Conservation (phyloP, 2,888 invertebrate genomes). For the Chloroclystis v-ata region DNA sequence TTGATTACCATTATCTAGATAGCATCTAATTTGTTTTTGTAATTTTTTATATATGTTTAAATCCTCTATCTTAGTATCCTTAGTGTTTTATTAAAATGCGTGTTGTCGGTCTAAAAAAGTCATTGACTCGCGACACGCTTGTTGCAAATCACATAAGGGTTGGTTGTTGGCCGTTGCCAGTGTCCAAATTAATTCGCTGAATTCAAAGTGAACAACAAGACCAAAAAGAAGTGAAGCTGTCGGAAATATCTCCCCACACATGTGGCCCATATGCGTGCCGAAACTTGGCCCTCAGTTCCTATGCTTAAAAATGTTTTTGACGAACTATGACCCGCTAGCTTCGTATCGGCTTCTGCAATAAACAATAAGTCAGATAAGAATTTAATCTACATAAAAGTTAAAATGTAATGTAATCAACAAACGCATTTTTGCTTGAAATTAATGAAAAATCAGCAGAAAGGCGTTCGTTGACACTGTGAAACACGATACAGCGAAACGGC, state of each 20-base stretch:
- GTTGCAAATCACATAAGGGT: conserved; percentile 17
- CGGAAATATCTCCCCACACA: conserved; percentile 71
- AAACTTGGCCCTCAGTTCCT: conserved; percentile 38
- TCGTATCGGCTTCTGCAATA: no score
- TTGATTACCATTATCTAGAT: no score
- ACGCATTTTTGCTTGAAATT: conserved; percentile 40
- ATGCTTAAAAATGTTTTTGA: conserved; percentile 9
- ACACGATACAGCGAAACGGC: conserved; percentile 46
- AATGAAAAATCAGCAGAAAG: conserved; percentile 60
- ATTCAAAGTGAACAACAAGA: conserved; percentile 42
- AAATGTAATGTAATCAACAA: no score
- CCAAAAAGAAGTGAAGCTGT: conserved; percentile 51
- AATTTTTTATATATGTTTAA: no score
- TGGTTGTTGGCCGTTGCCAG: conserved; percentile 21
- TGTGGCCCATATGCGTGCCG: conserved; percentile 47
- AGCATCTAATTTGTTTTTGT: no score
- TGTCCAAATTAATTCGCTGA: conserved; percentile 65
- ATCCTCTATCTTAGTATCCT: no score
- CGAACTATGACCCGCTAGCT: no score
- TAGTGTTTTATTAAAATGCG: no score
- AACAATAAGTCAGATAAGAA: no score
- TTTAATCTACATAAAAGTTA: no score
- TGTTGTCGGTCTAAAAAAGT: conserved; percentile 7
- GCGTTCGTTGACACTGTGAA: conserved; percentile 56
- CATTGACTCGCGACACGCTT: conserved; percentile 18